Evolutionary conservation across 1,140 invertebrate species (phyloP), one percentile per base, ranked within the genome.

Genomic region (Vollenhovia emeryi): DNA sequence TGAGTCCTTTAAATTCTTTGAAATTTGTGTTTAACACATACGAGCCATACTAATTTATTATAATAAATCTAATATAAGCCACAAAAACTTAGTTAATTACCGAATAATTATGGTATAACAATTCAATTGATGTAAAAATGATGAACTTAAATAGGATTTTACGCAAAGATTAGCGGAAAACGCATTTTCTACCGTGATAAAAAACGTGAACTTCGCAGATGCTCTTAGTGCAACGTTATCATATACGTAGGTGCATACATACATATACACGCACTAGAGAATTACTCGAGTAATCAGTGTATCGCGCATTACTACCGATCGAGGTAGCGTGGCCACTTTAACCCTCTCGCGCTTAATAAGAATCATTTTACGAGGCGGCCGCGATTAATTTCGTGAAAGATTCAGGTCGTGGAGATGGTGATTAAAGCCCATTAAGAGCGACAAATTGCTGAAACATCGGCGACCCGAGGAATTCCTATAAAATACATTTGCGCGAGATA

Each of bases 251-350:
- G 30, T 66, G 6, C 0, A 6, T 36, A 36, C 0, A 6, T 36
- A 36, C 33, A 36, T 5, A 24, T 27, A 36, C 36, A 55, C 15
- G 21, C 21, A 33, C 6, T 79, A 30, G 30, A 68, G 30, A 68
- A 40, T 79, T 48, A 52, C 15, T 55, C 43, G 33, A 52, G 33
- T 79, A 68, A 79, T 79, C 60, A 68, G 30, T 8, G 60, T 55
- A 64, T 33, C n/a, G 13, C 43, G 43, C 27, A 68, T 79, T 68
- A 68, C 48, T 79, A 45, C 52, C 33, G 60, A 68, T 68, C 60
- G n/a, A 66, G 33, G 11, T 52, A 79, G 21, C n/a, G 21, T 40
- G 62, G 11, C 9, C 33, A 68, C 21, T 68, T 79, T 52, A 79
- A 79, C 45, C 62, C 60, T 52, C 40, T 40, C 6, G 9, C 30